phyloP scores from a whole-genome alignment of 2,888 invertebrate genomes.

The Plebejus melissa region DNA sequence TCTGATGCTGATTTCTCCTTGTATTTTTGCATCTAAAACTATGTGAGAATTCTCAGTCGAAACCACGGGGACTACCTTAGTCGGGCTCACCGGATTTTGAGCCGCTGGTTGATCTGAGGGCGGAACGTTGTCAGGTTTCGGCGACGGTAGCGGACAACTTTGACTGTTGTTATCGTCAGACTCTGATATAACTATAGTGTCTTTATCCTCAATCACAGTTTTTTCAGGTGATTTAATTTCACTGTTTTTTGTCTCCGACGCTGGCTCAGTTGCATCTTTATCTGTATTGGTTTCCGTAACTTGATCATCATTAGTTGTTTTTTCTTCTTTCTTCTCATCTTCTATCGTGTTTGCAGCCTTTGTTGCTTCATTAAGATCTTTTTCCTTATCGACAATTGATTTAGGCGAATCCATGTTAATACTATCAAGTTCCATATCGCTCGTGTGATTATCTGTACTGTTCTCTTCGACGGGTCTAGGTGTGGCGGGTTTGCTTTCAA shows the following conservation, averaged over 20 bases:
- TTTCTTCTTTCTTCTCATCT: constrained; percentile 48
- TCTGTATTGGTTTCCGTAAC: constrained; percentile 41
- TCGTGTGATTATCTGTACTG: constrained; percentile 70
- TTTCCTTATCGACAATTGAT: constrained; percentile 62
- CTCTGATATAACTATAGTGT: constrained; percentile 70
- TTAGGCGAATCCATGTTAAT: constrained; percentile 74
- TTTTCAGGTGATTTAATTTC: constrained; percentile 57
- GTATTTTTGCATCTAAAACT: constrained; percentile 63
- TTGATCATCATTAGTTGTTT: constrained; percentile 39
- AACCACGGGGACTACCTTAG: constrained; percentile 67
- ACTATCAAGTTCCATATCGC: constrained; percentile 73
- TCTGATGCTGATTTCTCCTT: constrained; percentile 52
- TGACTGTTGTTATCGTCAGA: constrained; percentile 74
- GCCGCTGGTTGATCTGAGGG: constrained; percentile 58
- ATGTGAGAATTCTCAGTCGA: constrained; percentile 68
- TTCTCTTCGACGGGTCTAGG: constrained; percentile 62
- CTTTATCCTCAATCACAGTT: constrained; percentile 61
- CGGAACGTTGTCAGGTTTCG: constrained; percentile 54
- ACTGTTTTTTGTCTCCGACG: constrained; percentile 51
- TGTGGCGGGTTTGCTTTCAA: constrained; percentile 60
- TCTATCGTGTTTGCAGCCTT: background rate
- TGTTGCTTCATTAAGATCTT: constrained; percentile 57
- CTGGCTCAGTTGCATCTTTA: constrained; percentile 46
- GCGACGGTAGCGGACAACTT: constrained; percentile 71
- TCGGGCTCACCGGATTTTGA: constrained; percentile 59